Evolutionary conservation across 1,140 invertebrate genomes (phyloP), one percentile per base, ranked within the genome.

Genomic region (Drosophila sp.): DNA sequence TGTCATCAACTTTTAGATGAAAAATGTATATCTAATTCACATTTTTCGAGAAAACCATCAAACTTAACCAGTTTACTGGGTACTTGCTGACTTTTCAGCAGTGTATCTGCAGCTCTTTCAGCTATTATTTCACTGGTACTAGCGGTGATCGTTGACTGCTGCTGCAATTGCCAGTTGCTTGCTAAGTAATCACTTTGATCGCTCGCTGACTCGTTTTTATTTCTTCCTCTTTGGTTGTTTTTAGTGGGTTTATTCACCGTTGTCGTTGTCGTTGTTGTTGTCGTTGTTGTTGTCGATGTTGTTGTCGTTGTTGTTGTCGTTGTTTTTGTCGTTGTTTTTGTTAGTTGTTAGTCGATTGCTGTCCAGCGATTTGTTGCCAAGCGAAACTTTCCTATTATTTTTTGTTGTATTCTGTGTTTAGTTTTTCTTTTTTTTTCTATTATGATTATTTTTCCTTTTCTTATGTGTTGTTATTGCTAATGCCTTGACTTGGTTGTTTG

Each of bases 161-260:
- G 36, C 36, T 54, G 53, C 58, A 62, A 50, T 34, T 50, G n/a
- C 14, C 32, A 48, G 58, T 61, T 14, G 45, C 58, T 36, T 48
- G 46, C 65, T 74, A 61, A 61, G 72, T 70, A 70, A 74, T 74
- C 72, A 63, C 51, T 70, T 70, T 63, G 72, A 74, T 74, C 72
- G 72, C 63, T 74, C 51, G 65, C 56, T 63, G 72, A 70, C 65
- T 74, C 41, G 64, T 48, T 54, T 61, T 70, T 6, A 14, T 67
- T 53, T 29, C 34, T 69, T 14, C 29, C 36, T 34, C 27, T 50
- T 34, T 43, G 16, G 18, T 5, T 67, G 25, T 61, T 69, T 69
- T 61, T 70, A 54, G 57, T 70, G 51, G 65, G 72, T 54, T 70
- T 74, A 63, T 70, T 74, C 72, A 58, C 51, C 57, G 66, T 74